A percentile compares a stretch with the other conserved stretches of the same genome.
Conservation (phyloP, 2,888 invertebrate species). For the Drosophila tripunctata region DNA sequence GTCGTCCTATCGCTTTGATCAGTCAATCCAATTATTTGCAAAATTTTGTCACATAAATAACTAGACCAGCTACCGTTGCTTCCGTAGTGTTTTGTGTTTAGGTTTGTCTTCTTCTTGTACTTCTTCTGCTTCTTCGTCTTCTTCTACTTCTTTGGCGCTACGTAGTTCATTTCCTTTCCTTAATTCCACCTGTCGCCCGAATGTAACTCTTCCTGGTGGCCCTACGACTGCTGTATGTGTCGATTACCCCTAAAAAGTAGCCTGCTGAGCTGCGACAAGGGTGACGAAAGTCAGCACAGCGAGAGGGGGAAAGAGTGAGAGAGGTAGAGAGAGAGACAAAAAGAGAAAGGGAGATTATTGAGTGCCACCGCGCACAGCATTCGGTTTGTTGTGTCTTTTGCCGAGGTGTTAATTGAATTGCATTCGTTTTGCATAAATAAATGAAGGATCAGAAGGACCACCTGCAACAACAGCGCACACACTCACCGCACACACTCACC, state of each 20-base stretch:
- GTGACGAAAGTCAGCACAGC: constrained; percentile 60
- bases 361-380: constrained; percentile 57
- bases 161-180: constrained; percentile 68
- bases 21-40: constrained; percentile 84
- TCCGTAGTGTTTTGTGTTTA: no score
- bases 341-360: constrained; percentile 24
- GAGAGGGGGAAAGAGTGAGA: neutral
- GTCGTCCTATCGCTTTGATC: constrained; percentile 81
- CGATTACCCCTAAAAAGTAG: constrained; percentile 55
- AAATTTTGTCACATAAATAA: constrained; percentile 85
- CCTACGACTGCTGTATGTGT: constrained; percentile 55
- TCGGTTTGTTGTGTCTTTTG: constrained; percentile 56
- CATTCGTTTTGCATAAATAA: constrained; percentile 84
- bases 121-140: no score
- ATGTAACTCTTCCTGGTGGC: constrained; percentile 40
- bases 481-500: neutral
- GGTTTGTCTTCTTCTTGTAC: no score
- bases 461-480: constrained; percentile 55
- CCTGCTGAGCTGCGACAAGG: constrained; percentile 61
- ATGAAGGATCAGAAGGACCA: constrained; percentile 49
- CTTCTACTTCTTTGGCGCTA: neutral
- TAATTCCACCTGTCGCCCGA: constrained; percentile 64
- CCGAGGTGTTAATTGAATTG: constrained; percentile 84
- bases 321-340: neutral
- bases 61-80: constrained; percentile 60